A percentile compares a stretch with the other conserved stretches of the same genome.
Evolutionary conservation across 2,113 vertebrate species (phyloP).

Genomic region (Tachysurus vachellii): DNA sequence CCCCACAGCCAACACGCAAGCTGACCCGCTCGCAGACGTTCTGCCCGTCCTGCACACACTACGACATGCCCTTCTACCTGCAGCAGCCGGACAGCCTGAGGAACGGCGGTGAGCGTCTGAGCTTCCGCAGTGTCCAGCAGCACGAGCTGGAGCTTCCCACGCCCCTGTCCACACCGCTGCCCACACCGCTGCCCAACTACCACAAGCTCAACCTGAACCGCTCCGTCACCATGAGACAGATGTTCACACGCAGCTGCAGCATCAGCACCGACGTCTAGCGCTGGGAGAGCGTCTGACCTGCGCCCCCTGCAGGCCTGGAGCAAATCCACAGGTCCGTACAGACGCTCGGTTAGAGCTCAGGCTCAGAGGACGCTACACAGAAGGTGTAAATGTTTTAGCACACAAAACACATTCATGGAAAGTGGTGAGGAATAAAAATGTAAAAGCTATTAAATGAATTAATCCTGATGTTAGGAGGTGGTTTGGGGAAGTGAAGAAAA

Average conservation of each 20-base stretch:
- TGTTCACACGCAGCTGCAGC: conserved; percentile 92
- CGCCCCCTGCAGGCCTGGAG: conserved; percentile 22
- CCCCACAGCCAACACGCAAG: conserved; percentile 77
- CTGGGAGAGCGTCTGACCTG: not conserved
- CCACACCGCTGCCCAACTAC: conserved; percentile 71
- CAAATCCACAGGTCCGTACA: not conserved
- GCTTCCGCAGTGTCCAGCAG: conserved; percentile 81
- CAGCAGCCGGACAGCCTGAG: conserved; percentile 77
- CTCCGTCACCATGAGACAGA: conserved; percentile 92
- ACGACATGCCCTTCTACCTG: conserved; percentile 88
- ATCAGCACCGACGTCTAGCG: conserved; percentile 92
- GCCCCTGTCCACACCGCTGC: conserved; percentile 62
- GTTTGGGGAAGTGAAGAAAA: not conserved
- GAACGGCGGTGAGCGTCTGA: conserved; percentile 83
- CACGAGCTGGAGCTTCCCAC: conserved; percentile 81
- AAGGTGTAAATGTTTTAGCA: not conserved
- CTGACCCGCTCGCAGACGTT: conserved; percentile 77
- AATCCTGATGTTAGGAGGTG: not conserved
- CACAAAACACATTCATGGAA: not conserved
- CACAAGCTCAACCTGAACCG: conserved; percentile 88
- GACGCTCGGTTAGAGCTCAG: not conserved
- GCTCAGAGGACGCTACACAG: not conserved
- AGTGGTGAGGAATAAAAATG: not conserved
- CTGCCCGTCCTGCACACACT: conserved; percentile 85
- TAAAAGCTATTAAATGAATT: not conserved